Evolutionary conservation across 2,113 vertebrate genomes (phyloP), one percentile per base, ranked within the genome.

Genomic region (Taxidea taxus): DNA sequence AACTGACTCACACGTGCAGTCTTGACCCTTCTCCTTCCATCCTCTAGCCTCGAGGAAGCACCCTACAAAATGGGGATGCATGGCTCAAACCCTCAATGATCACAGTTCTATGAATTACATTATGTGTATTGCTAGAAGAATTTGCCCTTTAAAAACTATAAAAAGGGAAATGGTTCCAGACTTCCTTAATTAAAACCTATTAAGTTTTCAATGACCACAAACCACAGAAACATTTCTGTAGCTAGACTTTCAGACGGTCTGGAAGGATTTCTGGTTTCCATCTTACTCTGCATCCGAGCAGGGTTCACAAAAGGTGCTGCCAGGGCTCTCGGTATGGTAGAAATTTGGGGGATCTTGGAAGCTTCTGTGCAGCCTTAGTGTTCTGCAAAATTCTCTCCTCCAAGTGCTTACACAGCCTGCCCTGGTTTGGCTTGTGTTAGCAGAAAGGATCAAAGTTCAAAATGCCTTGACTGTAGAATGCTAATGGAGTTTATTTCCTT

Each of bases 401-500:
- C 47, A 85, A 60, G 56, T 87, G 92, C 70, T 87, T 70, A n/a
- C 56, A 29, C 82, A 91, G 62, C 54, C 54, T 44, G 34, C 93
- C 78, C 86, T 81, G 44, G 51, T 83, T 96, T 81, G 80, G 83
- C 89, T 93, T 90, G 25, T 82, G 37, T 95, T 97, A 87, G 64
- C 70, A 88, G 49, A 96, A 91, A 85, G 66, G 31, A 92, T 96
- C 87, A 49, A 85, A 88, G 90, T 90, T 94, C 88, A 92, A 39
- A 87, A 70, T 68, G 80, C 42, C 16, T 95, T 90, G 58, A 42
- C 70, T 56, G 16, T 86, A 56, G 80, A 92, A 94, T 74, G 84
- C 39, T 85, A 95, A 97, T 83, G 56, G 29, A 20, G 51, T 97
- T 93, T 96, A 83, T 94, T 97, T 95, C 93, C 90, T 93, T 96